Evolutionary conservation across 2,888 invertebrate genomes (phyloP), one percentile per base, ranked within the genome.

Genomic region (Macrophya annulata): DNA sequence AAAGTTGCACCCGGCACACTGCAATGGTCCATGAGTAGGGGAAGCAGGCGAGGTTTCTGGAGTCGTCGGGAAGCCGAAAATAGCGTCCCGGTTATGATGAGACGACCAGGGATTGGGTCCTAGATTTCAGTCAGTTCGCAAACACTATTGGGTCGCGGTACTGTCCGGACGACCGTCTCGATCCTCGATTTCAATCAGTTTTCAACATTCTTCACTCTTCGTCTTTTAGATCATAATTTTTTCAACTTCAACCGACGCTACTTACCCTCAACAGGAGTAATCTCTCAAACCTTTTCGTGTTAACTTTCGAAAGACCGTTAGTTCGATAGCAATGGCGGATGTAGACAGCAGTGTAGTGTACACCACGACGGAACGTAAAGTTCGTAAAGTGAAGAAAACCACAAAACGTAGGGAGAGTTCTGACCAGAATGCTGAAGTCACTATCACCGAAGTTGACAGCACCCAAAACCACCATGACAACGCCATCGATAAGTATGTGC

Each of bases 301-400:
- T 65, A 40, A 25, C 21, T 17, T 68, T 12, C 37, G 68, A 71
- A 15, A 15, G n/a, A 83, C 45, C 40, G 6, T 83, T 84, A 59
- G 65, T 77, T 84, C 77, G n/a, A 84, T 62, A 40, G n/a, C 31
- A 94, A 98, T 98, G 98, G 98, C 97, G 94, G 98, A 98, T 96
- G 98, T 98, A 92, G 98, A 98, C 94, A 97, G 97, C 94, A 97
- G 97, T 95, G 97, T 97, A 95, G 96, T 97, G 94, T 96, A 96
- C 94, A 96, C 97, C 93, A 96, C 97, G 93, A 97, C 97, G 92
- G 97, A 96, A 94, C 96, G 96, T 94, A 96, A 98, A 94, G 96
- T 97, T 93, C 97, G 97, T 94, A 98, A 98, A 95, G 97, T 97
- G 95, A 98, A 98, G 96, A 98, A 98, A 95, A 96, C 97, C 90